Conservation (phyloP, 2,113 vertebrate genomes). For the Chionis minor region DNA sequence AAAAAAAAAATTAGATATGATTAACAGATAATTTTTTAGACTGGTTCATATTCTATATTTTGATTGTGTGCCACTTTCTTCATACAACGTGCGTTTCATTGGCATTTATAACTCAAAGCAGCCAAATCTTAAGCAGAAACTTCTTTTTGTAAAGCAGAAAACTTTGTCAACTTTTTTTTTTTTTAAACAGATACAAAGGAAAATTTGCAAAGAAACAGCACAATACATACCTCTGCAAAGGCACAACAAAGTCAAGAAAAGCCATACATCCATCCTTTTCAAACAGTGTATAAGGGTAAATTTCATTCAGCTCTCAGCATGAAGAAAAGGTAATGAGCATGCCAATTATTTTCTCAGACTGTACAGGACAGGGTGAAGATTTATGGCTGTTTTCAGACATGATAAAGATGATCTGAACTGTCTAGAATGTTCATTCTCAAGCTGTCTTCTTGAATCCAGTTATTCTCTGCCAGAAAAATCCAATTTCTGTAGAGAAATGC, state of each 20-base stretch:
- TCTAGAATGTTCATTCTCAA: conserved; percentile 8
- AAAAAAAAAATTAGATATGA: neutral
- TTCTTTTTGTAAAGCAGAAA: neutral
- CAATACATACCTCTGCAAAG: neutral
- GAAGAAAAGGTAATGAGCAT: conserved; percentile 38
- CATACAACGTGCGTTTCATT: neutral
- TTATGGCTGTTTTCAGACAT: conserved; percentile 1
- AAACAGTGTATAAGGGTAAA: neutral
- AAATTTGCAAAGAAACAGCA: neutral
- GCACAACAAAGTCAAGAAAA: conserved; percentile 11
- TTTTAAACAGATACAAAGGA: neutral
- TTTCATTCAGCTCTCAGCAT: neutral
- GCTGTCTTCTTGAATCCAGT: neutral
- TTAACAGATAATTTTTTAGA: neutral
- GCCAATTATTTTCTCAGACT: conserved; percentile 48
- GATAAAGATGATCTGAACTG: conserved; percentile 6
- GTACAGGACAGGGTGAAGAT: neutral
- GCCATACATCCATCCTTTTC: neutral
- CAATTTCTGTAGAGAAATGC: conserved; percentile 20
- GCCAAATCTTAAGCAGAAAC: neutral
- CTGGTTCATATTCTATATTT: neutral
- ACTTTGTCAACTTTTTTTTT: neutral
- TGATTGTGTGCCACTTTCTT: neutral
- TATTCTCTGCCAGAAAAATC: neutral
- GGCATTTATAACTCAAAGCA: neutral